Conservation (phyloP, 30 jellyfish, hydroid and myxozoan genomes). For the Aurelia sp. region DNA sequence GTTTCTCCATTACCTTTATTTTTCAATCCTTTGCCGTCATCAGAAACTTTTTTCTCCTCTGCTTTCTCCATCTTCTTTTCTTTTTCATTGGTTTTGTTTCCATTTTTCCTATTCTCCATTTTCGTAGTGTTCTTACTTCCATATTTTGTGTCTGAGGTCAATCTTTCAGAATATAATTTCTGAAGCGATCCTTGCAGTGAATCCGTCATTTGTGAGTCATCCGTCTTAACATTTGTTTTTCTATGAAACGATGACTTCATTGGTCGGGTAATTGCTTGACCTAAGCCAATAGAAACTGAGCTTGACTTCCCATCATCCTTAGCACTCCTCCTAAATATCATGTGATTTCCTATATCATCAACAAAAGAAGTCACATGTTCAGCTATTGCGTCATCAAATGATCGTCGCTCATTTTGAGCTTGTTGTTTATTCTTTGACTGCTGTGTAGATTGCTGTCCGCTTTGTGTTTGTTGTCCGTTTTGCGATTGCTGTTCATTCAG, state of each 20-base stretch:
- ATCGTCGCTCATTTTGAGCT: no score
- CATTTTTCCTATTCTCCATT: background rate
- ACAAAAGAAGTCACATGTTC: background rate
- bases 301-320: background rate
- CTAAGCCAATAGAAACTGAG: background rate
- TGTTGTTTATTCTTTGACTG: background rate
- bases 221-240: background rate
- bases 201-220: background rate
- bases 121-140: background rate
- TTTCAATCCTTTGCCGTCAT: background rate
- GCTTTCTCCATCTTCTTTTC: background rate
- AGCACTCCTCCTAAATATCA: slow-evolving; percentile 1
- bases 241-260: slow-evolving; percentile 7
- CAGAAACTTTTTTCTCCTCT: background rate
- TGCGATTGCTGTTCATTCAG: no score
- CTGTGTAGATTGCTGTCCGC: background rate
- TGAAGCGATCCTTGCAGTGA: background rate
- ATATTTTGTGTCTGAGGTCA: background rate
- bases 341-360: background rate
- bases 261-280: background rate
- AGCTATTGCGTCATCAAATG: background rate
- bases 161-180: background rate
- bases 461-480: no score
- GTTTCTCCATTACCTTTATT: background rate
- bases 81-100: background rate